phyloP scores from a whole-genome alignment of 2,113 vertebrate genomes.

The Pelodiscus sinensis region DNA sequence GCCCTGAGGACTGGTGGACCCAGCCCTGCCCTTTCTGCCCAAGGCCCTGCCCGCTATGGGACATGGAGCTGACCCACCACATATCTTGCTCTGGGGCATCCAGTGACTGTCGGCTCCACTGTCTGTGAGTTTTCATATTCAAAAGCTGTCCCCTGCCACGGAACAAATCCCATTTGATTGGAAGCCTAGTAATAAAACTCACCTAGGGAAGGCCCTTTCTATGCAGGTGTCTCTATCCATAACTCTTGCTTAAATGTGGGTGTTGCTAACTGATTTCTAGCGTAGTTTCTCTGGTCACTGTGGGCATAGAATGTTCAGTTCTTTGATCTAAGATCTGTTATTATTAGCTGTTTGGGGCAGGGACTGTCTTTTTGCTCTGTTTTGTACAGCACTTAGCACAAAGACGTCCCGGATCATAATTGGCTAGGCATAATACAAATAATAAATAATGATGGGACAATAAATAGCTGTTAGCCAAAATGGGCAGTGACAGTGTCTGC shows the following conservation, averaged over 20 bases:
- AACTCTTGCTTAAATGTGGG: background rate
- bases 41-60: too few species aligned
- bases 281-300: background rate
- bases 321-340: background rate
- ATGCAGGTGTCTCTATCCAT: background rate
- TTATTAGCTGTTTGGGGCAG: background rate
- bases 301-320: background rate
- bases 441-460: background rate
- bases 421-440: background rate
- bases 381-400: rapidly evolving
- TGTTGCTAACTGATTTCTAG: background rate
- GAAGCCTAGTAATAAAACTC: background rate
- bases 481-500: too few species aligned
- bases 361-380: background rate
- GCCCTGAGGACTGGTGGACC: too few species aligned
- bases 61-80: too few species aligned
- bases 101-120: too few species aligned
- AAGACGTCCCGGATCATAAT: background rate
- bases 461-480: too few species aligned
- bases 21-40: too few species aligned
- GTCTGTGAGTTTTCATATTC: too few species aligned
- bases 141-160: background rate
- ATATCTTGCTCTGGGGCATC: too few species aligned
- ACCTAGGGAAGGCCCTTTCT: background rate
- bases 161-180: background rate